Conservation (phyloP, 2,113 vertebrate genomes). For the Fukomys damarensis region DNA sequence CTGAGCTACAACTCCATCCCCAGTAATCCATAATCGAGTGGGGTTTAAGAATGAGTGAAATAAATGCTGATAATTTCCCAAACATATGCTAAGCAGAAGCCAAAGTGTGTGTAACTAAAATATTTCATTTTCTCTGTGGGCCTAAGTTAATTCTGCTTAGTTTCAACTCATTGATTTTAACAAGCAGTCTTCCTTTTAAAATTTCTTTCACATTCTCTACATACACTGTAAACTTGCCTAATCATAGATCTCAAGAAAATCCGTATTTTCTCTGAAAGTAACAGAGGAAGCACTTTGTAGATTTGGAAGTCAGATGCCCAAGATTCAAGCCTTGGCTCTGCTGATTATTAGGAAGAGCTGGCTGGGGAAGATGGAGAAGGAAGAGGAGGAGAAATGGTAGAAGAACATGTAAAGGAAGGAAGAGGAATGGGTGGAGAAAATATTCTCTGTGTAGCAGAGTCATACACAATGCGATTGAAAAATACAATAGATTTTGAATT, state of each 20-base stretch:
- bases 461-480: not conserved
- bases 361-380: accelerated
- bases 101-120: not conserved
- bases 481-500: not conserved
- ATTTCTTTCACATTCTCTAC: not conserved
- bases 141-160: not conserved
- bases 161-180: not conserved
- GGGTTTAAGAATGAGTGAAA: not conserved
- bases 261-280: not conserved
- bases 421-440: not conserved
- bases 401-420: too few relatives aligned
- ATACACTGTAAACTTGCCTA: not conserved
- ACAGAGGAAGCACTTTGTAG: not conserved
- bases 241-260: not conserved
- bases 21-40: not conserved
- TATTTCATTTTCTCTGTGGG: not conserved
- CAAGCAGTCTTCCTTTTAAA: not conserved
- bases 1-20: not conserved
- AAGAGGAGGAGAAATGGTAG: accelerated
- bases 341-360: not conserved
- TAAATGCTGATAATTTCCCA: not conserved
- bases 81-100: not conserved
- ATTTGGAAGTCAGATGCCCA: not conserved
- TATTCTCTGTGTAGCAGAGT: not conserved
- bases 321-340: not conserved